A percentile compares a stretch with the other conserved stretches of the same genome.
Evolutionary conservation across 1,140 invertebrate genomes (phyloP).

Genomic region (Agraylea sexmaculata): DNA sequence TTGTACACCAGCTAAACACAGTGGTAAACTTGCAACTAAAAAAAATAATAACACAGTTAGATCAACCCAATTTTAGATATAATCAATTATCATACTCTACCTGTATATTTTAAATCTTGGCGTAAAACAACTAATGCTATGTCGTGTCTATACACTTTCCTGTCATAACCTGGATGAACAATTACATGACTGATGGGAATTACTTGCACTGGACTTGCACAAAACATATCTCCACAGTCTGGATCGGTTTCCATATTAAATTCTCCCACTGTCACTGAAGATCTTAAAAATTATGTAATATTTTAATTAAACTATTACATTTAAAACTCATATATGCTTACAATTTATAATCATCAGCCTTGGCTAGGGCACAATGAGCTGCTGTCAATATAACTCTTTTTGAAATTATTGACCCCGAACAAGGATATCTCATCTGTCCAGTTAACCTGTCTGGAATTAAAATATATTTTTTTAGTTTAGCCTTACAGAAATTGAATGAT

Average conservation of each 20-base stretch:
- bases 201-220: slow-evolving; percentile 49
- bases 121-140: slow-evolving; percentile 53
- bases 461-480: slow-evolving; percentile 12
- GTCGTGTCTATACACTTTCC: slow-evolving; percentile 54
- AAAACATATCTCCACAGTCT: slow-evolving; percentile 55
- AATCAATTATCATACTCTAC: slow-evolving; percentile 30
- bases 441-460: slow-evolving; percentile 41
- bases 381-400: slow-evolving; percentile 51
- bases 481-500: too few species aligned
- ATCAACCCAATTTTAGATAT: background rate
- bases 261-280: slow-evolving; percentile 52
- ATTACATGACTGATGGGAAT: slow-evolving; percentile 52
- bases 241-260: slow-evolving; percentile 48
- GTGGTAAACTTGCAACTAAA: slow-evolving; percentile 40
- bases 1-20: slow-evolving; percentile 38
- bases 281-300: slow-evolving; percentile 26
- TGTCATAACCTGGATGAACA: slow-evolving; percentile 55
- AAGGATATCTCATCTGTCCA: slow-evolving; percentile 51
- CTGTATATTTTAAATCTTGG: slow-evolving; percentile 52
- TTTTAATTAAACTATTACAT: too few species aligned
- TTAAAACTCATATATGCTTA: too few species aligned
- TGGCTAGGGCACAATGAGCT: slow-evolving; percentile 57
- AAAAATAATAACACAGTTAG: slow-evolving; percentile 13
- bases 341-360: slow-evolving; percentile 54
- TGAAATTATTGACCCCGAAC: slow-evolving; percentile 55